A percentile compares a stretch with the other conserved stretches of the same genome.
Evolutionary conservation across 1,140 invertebrate species (phyloP).

Genomic region (Drosophila baimaii): DNA sequence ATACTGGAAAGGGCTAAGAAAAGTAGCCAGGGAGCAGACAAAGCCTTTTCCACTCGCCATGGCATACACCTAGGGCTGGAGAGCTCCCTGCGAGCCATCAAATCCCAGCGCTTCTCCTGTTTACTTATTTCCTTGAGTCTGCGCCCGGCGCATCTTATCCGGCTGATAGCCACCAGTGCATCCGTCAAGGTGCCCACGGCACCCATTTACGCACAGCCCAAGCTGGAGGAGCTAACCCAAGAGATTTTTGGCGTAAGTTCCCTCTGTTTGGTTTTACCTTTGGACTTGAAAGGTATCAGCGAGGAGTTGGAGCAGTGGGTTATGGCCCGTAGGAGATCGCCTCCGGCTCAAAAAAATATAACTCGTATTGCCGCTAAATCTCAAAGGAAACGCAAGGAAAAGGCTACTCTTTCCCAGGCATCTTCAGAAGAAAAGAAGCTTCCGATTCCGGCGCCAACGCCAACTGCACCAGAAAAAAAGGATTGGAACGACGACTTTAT

Average conservation of each 20-base stretch:
- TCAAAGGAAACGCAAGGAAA: neutral
- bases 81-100: slow-evolving; percentile 64
- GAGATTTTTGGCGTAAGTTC: slow-evolving; percentile 61
- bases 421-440: neutral
- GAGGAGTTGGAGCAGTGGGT: slow-evolving; percentile 52
- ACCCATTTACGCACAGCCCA: slow-evolving; percentile 66
- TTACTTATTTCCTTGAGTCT: slow-evolving; percentile 65
- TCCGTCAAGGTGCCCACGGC: slow-evolving; percentile 56
- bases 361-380: neutral
- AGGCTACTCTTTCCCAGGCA: neutral
- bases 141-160: slow-evolving; percentile 59
- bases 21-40: neutral
- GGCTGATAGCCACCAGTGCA: slow-evolving; percentile 65
- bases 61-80: slow-evolving; percentile 65
- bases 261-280: slow-evolving; percentile 49
- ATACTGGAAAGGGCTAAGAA: slow-evolving; percentile 36
- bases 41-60: slow-evolving; percentile 42
- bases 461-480: neutral
- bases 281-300: slow-evolving; percentile 52
- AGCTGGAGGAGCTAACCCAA: slow-evolving; percentile 64
- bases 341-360: neutral
- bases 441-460: neutral
- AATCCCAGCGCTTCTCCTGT: slow-evolving; percentile 56
- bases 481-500: slow-evolving; percentile 61
- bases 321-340: slow-evolving; percentile 1